Evolutionary conservation across 2,797 vertebrate species (phyloP), one percentile per base, ranked within the genome.

Genomic region (Hoplostethus atlanticus): DNA sequence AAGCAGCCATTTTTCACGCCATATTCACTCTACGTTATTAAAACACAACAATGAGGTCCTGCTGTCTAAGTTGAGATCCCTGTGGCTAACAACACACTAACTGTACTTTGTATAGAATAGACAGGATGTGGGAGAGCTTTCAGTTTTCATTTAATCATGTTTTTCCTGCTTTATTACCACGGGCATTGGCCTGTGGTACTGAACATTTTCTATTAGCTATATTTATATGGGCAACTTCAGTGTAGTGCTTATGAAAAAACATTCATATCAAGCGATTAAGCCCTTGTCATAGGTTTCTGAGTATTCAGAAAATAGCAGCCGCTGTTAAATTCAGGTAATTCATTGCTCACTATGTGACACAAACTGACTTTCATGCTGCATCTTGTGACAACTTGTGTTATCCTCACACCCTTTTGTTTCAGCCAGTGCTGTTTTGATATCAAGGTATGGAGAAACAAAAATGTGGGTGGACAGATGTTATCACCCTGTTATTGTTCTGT

Each of bases 371-470:
- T 64, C 60, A 82, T 28, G 28, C 28, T 28, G 28, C 28, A 28
- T 28, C 28, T 28, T 2, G 52, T 42, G 57, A 21, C 21, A 21
- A 21, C 54, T 21, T 31, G 52, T 42, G 57, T 28, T 17, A 46
- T 30, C 21, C 25, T 54, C 13, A 8, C 52, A 28, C 59, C 55
- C 47, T 57, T 61, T 73, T 56, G 60, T 64, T 68, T 65, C 30
- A 57, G 38, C 17, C 36, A 0, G 5, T 17, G 53, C 53, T 64
- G 61, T 62, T 82, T 69, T 77, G 56, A 78, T 56, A 51, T 82
- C 28, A 28, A 28, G 28, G 28, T 28, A 28, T 28, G 28, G 28
- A 2, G 28, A 69, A 34, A n/a, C n/a, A n/a, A 59, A 69, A 61
- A 38, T 38, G 21, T 34, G 12, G 8, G 15, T 47, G 13, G 48